Conservation (phyloP, 2,797 vertebrate genomes). For the Trachurus trachurus region DNA sequence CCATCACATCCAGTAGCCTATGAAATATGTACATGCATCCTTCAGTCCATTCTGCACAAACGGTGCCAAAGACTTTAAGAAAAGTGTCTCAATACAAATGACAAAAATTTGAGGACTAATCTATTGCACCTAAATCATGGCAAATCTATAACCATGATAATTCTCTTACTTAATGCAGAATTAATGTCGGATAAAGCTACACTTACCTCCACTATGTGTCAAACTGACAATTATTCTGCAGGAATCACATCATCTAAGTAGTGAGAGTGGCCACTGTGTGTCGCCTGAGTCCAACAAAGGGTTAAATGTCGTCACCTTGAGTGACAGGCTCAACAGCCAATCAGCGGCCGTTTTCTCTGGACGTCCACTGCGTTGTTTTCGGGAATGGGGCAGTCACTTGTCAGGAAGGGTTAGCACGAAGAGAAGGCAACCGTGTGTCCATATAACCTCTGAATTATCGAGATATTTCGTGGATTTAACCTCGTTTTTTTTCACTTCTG, state of each 20-base stretch:
- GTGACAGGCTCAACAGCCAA: constrained; percentile 75
- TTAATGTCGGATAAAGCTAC: background rate
- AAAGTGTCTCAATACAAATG: background rate
- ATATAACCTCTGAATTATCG: accelerated
- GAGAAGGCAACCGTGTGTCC: background rate
- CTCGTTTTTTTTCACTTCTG: accelerated
- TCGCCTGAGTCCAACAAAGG: background rate
- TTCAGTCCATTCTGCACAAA: background rate
- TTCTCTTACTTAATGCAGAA: background rate
- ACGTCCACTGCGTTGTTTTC: constrained; percentile 75
- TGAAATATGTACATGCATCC: too few relatives aligned
- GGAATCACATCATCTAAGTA: background rate
- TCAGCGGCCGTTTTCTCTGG: constrained; percentile 31
- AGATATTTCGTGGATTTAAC: background rate
- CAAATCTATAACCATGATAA: background rate
- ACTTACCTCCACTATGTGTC: too few relatives aligned
- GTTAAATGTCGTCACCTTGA: constrained; percentile 55
- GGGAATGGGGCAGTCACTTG: constrained; percentile 83
- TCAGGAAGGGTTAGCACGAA: constrained; percentile 80
- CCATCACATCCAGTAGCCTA: background rate
- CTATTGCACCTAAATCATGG: background rate
- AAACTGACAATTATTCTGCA: background rate
- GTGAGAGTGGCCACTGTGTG: too few relatives aligned
- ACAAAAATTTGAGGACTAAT: background rate
- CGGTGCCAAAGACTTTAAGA: background rate